These are phyloP conservation scores for Tinamus major DNA, from an alignment of 2,797 vertebrate genomes.

Conservation along the genomic window DNA sequence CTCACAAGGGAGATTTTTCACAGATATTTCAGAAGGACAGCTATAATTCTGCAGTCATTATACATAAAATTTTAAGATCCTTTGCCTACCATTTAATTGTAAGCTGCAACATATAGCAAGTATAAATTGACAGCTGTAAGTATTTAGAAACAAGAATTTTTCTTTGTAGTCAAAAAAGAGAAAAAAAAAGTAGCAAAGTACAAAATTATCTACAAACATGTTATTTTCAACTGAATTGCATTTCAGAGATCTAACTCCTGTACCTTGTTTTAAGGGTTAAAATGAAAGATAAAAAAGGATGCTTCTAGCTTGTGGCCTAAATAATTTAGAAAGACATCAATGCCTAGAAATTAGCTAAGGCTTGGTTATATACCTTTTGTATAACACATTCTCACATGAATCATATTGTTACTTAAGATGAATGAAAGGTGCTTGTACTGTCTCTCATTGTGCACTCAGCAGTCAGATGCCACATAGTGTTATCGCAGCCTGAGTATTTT, in stretches of 20 bases:
- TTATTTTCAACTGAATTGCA: conserved; percentile 47
- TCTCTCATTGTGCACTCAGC: not conserved
- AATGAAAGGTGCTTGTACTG: not conserved
- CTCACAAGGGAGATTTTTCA: conserved; percentile 13
- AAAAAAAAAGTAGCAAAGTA: not conserved
- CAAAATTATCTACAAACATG: not conserved
- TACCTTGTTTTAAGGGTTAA: conserved; percentile 16
- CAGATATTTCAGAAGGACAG: not conserved
- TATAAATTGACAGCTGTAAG: conserved; percentile 9
- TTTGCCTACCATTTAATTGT: not conserved
- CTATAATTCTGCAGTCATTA: not conserved
- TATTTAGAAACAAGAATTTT: conserved; percentile 3
- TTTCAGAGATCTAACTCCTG: conserved; percentile 28
- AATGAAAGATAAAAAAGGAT: conserved; percentile 63
- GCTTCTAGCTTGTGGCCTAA: conserved; percentile 46
- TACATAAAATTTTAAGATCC: not conserved
- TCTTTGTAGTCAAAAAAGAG: not conserved
- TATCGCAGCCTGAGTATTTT: not conserved
- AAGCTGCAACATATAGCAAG: not conserved
- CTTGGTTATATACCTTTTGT: conserved; percentile 32
- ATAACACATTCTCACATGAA: conserved; percentile 34
- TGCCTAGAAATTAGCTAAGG: conserved; percentile 64
- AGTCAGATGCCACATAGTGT: not conserved
- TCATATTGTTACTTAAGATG: conserved; percentile 17
- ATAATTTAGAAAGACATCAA: conserved; percentile 63